These are phyloP conservation scores for Drosophila albomicans DNA, from an alignment of 1,140 invertebrate species.

Conservation along the genomic window DNA sequence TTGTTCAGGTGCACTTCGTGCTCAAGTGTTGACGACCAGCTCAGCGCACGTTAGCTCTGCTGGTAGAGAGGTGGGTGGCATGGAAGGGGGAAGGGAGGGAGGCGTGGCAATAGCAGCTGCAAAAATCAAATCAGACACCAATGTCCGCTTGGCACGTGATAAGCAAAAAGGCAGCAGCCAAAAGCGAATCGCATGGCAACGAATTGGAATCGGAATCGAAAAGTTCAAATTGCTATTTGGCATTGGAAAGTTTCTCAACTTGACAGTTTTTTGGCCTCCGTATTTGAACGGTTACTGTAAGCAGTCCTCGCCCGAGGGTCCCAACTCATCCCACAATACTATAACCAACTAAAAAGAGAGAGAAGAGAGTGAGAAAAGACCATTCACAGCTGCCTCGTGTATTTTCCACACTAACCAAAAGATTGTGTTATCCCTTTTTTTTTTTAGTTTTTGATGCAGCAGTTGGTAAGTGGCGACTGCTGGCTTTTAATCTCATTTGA, in stretches of 20 bases:
- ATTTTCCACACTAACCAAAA: slow-evolving; percentile 19
- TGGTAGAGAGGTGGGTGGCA: not conserved
- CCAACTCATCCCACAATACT: not conserved
- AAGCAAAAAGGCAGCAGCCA: slow-evolving; percentile 27
- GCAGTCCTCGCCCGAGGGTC: slow-evolving; percentile 28
- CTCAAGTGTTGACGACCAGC: slow-evolving; percentile 49
- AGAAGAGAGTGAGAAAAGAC: no score
- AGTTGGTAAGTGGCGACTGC: not conserved
- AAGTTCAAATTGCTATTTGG: slow-evolving; percentile 68
- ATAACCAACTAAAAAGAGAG: slow-evolving; percentile 2
- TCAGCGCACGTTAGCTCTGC: not conserved
- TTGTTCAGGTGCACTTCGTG: slow-evolving; percentile 39
- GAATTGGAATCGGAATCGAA: slow-evolving; percentile 25
- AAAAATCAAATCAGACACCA: slow-evolving; percentile 59
- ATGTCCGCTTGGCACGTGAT: slow-evolving; percentile 56
- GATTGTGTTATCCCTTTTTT: slow-evolving; percentile 31
- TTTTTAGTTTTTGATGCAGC: not conserved
- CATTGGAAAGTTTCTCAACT: slow-evolving; percentile 45
- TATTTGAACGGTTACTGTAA: slow-evolving; percentile 30
- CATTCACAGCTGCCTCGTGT: slow-evolving; percentile 29
- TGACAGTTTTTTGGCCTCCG: slow-evolving; percentile 28
- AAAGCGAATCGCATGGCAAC: slow-evolving; percentile 7
- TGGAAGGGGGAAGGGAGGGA: not conserved
- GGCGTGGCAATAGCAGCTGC: slow-evolving; percentile 34
- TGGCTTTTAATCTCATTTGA: slow-evolving; percentile 73